phyloP scores from a whole-genome alignment of 30 jellyfish, hydroid and myxozoan species.

The Chironex yamaguchii region DNA sequence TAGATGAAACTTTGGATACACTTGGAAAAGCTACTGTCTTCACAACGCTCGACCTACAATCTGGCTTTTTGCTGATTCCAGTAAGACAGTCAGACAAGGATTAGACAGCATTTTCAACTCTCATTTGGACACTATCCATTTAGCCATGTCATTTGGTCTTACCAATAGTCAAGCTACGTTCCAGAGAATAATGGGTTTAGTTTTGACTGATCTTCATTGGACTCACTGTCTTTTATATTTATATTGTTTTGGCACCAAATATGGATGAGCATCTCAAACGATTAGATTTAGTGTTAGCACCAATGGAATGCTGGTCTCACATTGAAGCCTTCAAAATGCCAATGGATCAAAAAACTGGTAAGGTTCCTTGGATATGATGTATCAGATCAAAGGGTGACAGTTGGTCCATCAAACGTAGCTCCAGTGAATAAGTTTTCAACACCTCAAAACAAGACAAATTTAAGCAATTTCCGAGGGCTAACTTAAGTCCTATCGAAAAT shows the following conservation, averaged over 20 bases:
- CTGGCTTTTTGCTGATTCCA: slow-evolving; percentile 74
- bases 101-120: slow-evolving; percentile 61
- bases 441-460: slow-evolving; percentile 11
- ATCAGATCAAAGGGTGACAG: slow-evolving; percentile 37
- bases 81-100: slow-evolving; percentile 30
- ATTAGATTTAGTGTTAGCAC: slow-evolving; percentile 28
- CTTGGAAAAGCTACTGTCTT: slow-evolving; percentile 57
- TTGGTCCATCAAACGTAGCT: slow-evolving; percentile 30
- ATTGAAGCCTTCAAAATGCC: slow-evolving; percentile 49
- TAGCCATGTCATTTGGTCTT: slow-evolving; percentile 63
- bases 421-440: slow-evolving; percentile 32
- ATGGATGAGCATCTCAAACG: slow-evolving; percentile 46
- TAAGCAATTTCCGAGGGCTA: slow-evolving; percentile 45
- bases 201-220: slow-evolving; percentile 30
- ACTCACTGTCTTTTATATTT: slow-evolving; percentile 26
- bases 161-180: slow-evolving; percentile 25
- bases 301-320: slow-evolving; percentile 58
- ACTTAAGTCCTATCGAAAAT: slow-evolving; percentile 37
- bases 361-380: slow-evolving; percentile 57
- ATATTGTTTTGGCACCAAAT: slow-evolving; percentile 37
- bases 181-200: slow-evolving; percentile 22
- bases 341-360: slow-evolving; percentile 32
- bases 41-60: slow-evolving; percentile 48
- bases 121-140: slow-evolving; percentile 13
- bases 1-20: slow-evolving; percentile 62